Evolutionary conservation across 2,888 invertebrate genomes (phyloP), one percentile per base, ranked within the genome.

Genomic region (Pristionchus maxplancki): DNA sequence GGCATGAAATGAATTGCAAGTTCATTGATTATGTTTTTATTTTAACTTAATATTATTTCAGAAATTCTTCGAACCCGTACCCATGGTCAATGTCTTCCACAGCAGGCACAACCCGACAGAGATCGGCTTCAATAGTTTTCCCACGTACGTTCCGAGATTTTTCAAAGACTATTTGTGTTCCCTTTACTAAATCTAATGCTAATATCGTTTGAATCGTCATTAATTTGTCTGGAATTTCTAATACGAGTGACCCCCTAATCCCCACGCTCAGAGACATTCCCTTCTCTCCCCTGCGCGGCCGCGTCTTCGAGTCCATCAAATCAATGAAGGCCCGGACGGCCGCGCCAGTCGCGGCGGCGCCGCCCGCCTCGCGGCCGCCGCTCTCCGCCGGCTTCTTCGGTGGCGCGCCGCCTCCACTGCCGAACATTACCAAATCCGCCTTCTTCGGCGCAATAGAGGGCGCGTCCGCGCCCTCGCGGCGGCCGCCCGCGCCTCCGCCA

Each of bases 81-180:
- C 62, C 1, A 85, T 85, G 85, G 64, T 85, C 28, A 62, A 62
- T 24, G 85, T 85, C 6, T 64, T 85, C 44, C 62, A 62, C 40
- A 85, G 85, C 20, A 15, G 5, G n/a, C 85, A 85, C 48, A 40
- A 24, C 8, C 85, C 85, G n/a, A 85, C 85, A 6, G 85, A 85
- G 31, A 85, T 85, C 15, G 62, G 62, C 1, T 85, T 85, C 64
- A 62, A 34, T 20, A 24, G 31, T 4, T 11, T 37, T 6, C 64
- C 85, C n/a, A 85, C 85, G 85, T 85, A 40, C 5, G 85, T 64
- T 44, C 28, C 15, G 40, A 17, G n/a, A 40, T 40, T 5, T 71
- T n/a, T 37, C 31, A 37, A 34, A 6, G 9, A 34, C n/a, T n/a
- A 3, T 58, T 24, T 6, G 15, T 13, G 17, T 6, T n/a, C n/a